These are phyloP conservation scores for Alcis repandata DNA, from an alignment of 2,888 invertebrate species.

Conservation along the genomic window DNA sequence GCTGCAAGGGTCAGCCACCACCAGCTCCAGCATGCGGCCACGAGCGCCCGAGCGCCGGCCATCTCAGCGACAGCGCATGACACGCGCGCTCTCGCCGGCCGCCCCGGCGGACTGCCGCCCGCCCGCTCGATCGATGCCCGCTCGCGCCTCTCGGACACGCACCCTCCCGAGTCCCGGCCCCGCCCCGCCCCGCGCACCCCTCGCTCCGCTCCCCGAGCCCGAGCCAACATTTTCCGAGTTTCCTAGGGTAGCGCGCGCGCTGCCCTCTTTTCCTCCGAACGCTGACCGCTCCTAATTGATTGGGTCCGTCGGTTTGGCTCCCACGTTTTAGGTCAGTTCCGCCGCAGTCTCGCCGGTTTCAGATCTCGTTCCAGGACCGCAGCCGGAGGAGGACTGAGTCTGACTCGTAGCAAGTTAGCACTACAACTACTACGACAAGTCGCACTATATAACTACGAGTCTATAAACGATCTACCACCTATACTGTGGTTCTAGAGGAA, in stretches of 20 bases:
- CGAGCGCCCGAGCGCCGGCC: slow-evolving; percentile 87
- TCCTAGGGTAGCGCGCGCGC: slow-evolving; percentile 87
- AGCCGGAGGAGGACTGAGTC: slow-evolving; percentile 6
- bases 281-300: slow-evolving; percentile 86
- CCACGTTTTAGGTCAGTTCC: slow-evolving; percentile 83
- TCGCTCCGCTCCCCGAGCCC: slow-evolving; percentile 53
- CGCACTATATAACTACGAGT: too few relatives aligned
- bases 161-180: slow-evolving; percentile 76
- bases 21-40: slow-evolving; percentile 84
- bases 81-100: slow-evolving; percentile 85
- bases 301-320: slow-evolving; percentile 81
- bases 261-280: slow-evolving; percentile 84
- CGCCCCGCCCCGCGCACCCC: slow-evolving; percentile 64
- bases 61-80: slow-evolving; percentile 85
- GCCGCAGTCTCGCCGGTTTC: slow-evolving; percentile 41
- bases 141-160: slow-evolving; percentile 73
- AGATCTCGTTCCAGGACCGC: slow-evolving; percentile 12
- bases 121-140: slow-evolving; percentile 75
- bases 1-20: slow-evolving; percentile 85
- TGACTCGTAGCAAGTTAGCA: background rate
- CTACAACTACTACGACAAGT: too few relatives aligned
- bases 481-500: too few relatives aligned
- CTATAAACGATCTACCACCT: too few relatives aligned
- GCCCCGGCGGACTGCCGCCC: slow-evolving; percentile 83
- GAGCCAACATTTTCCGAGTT: slow-evolving; percentile 82